phyloP scores from a whole-genome alignment of 2,113 vertebrate species.

The Toxotes jaculatrix region DNA sequence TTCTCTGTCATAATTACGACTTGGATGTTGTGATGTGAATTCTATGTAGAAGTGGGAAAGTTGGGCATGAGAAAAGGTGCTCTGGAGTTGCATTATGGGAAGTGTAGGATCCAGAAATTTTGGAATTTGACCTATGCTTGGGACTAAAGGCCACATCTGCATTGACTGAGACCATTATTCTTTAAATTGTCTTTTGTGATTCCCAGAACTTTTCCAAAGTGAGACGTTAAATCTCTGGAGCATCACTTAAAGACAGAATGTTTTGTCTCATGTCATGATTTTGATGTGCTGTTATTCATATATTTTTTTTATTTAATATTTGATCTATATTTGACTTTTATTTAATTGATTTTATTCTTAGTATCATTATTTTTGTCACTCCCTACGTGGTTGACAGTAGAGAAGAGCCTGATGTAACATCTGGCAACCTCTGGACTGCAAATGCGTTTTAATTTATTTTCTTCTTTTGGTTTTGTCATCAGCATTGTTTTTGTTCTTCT shows the following conservation, averaged over 20 bases:
- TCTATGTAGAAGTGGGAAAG: no score
- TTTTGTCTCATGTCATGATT: not conserved
- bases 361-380: not conserved
- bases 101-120: no score
- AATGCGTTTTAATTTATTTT: not conserved
- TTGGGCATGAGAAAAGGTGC: no score
- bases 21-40: not conserved
- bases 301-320: not conserved
- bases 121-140: no score
- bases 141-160: not conserved
- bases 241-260: not conserved
- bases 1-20: not conserved
- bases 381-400: not conserved
- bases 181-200: not conserved
- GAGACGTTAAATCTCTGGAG: not conserved
- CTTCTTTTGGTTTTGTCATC: not conserved
- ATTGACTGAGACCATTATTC: not conserved
- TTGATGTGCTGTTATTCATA: not conserved
- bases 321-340: not conserved
- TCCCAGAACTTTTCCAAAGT: not conserved
- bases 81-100: no score
- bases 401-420: not conserved
- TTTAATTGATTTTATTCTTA: not conserved
- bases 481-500: not conserved
- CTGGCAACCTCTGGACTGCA: not conserved